Base-by-base conservation (phyloP, 2,797 vertebrate species). In the Agapornis canus region DNA sequence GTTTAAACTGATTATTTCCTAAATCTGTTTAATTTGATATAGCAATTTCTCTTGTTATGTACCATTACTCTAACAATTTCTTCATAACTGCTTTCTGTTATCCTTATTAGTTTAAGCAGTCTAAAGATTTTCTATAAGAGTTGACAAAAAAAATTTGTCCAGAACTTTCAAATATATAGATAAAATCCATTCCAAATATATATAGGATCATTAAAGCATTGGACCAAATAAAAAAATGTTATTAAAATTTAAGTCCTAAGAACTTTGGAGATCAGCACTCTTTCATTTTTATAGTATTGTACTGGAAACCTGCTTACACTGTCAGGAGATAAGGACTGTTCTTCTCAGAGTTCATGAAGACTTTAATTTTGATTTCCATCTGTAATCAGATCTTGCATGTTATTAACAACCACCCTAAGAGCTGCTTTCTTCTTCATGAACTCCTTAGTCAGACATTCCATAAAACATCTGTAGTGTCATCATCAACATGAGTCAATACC, bases 131-230 rank as follows among this genome's bases (percentile, higher is more conserved):
- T 49, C 26, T 40, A 1, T 47, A 71, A 40, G 16, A 70, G 14
- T 18, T 35, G 2, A 26, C 23, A 11, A 65, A 68, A 68, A 73
- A 6, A 2, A 0, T 7, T 13, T 1, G 3, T 27, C 37, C 8
- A 39, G 6, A 69, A 52, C 4, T 49, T 88, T 73, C 4, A 61
- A 61, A 69, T 42, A 42, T 15, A 35, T 64, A 47, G 12, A 25
- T n/a, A 69, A 56, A 7, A 51, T 60, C 64, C 3, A 48, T 71
- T 76, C 3, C 2, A 69, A 52, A 39, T 49, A 35, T 49, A 35
- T 29, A 35, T 9, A 32, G 5, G 4, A 52, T 49, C 25, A n/a
- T 35, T 86, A 18, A 9, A 54, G 1, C 15, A 31, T 31, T 66
- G 21, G 23, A 32, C 6, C 4, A 82, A 89, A 43, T 15, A 70